Conservation (phyloP, 2,888 invertebrate species). For the Dasysyrphus albostriatus region DNA sequence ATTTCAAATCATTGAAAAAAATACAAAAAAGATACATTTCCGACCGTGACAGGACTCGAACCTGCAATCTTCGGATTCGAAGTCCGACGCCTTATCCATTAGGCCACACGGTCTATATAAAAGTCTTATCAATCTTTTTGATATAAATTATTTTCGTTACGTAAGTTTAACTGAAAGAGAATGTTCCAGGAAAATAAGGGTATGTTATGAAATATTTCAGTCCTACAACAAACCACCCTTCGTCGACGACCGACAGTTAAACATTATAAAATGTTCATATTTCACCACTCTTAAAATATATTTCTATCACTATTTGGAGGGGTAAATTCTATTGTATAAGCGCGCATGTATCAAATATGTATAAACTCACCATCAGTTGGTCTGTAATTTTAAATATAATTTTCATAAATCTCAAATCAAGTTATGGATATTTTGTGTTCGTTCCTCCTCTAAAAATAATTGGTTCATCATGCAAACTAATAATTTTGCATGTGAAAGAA, state of each 20-base stretch:
- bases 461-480: constrained; percentile 19
- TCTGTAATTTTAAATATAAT: constrained; percentile 1
- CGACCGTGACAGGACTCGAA: constrained; percentile 85
- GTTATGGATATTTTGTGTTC: background rate
- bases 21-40: constrained; percentile 55
- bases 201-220: constrained; percentile 17
- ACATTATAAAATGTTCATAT: background rate
- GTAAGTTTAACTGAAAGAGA: constrained; percentile 42
- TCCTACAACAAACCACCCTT: background rate
- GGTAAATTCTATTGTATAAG: background rate
- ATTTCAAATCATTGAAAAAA: background rate
- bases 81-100: constrained; percentile 85
- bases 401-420: background rate
- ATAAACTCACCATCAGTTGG: constrained; percentile 2
- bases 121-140: constrained; percentile 2
- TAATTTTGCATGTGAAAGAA: constrained; percentile 16
- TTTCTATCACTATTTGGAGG: background rate
- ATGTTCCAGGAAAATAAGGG: constrained; percentile 23
- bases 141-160: constrained; percentile 46
- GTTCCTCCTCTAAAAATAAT: background rate
- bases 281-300: background rate
- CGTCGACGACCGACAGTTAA: background rate
- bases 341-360: constrained; percentile 51
- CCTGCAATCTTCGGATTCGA: constrained; percentile 85
- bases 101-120: constrained; percentile 83